Conservation (phyloP, 1,140 invertebrate genomes). For the Leptopilina boulardi region DNA sequence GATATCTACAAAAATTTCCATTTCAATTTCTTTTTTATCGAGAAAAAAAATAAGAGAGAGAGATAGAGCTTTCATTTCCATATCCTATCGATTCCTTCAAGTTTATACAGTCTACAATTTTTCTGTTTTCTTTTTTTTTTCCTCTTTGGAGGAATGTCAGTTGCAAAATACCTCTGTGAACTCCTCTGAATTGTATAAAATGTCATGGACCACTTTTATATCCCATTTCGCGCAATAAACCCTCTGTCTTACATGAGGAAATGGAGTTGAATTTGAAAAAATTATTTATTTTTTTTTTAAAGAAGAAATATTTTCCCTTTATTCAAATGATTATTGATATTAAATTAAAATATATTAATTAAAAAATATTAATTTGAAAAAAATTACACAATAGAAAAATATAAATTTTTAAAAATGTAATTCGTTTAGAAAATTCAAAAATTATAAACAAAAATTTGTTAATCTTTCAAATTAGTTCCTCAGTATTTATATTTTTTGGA, state of each 20-base stretch:
- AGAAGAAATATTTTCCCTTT: too few relatives aligned
- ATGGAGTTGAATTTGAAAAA: not conserved
- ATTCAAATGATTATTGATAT: too few relatives aligned
- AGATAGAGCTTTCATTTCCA: conserved; percentile 16
- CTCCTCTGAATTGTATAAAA: not conserved
- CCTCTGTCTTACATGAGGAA: not conserved
- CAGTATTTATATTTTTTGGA: too few relatives aligned
- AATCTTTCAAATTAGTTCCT: too few relatives aligned
- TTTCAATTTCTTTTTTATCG: conserved; percentile 11
- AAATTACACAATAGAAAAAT: too few relatives aligned
- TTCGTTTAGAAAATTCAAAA: too few relatives aligned
- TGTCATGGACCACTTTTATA: conserved; percentile 5
- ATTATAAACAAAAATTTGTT: too few relatives aligned
- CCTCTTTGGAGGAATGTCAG: not conserved
- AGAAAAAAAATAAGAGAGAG: not conserved
- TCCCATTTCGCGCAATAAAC: not conserved
- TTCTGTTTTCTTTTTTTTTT: not conserved
- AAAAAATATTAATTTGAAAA: too few relatives aligned
- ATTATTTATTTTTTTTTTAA: too few relatives aligned
- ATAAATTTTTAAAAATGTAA: too few relatives aligned
- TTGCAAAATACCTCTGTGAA: conserved; percentile 8
- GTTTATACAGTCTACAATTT: not conserved
- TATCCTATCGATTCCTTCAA: conserved; percentile 9
- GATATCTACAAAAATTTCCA: not conserved
- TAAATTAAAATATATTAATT: too few relatives aligned